Conservation (phyloP, 2,797 vertebrate genomes). For the Halcyon badia region DNA sequence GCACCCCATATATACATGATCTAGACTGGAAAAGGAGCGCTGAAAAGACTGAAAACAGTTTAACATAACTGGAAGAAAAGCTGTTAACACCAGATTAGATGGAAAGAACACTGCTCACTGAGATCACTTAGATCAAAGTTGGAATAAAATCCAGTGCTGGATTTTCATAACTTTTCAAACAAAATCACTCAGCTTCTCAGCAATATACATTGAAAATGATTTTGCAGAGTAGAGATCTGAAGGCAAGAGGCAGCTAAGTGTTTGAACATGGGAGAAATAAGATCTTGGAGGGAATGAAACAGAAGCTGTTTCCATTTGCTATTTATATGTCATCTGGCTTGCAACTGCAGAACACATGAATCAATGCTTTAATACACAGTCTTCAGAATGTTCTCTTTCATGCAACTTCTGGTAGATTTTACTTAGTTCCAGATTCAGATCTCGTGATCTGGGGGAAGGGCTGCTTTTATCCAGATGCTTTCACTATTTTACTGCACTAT, state of each 20-base stretch:
- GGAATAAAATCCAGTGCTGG: not conserved
- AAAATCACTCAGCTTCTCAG: not conserved
- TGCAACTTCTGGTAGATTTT: constrained; percentile 14
- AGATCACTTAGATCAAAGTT: not conserved
- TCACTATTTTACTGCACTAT: not conserved
- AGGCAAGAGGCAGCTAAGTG: constrained; percentile 24
- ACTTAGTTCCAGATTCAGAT: not conserved
- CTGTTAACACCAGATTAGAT: not conserved
- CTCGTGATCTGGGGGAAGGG: not conserved
- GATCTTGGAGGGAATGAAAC: not conserved
- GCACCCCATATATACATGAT: not conserved
- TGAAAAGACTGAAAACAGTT: not conserved
- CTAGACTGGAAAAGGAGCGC: not conserved
- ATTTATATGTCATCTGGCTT: constrained; percentile 32
- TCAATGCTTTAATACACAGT: not conserved
- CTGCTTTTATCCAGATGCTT: constrained; percentile 9
- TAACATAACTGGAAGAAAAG: not conserved
- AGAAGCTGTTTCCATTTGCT: constrained; percentile 46
- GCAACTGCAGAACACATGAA: constrained; percentile 36
- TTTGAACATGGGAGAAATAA: constrained; percentile 25
- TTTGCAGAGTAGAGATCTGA: not conserved
- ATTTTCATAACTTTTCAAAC: constrained; percentile 36
- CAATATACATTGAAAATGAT: not conserved
- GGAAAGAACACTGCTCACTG: not conserved
- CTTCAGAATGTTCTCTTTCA: not conserved